Evolutionary conservation across 2,113 vertebrate species (phyloP).

Genomic region (Rhinogobius similis): DNA sequence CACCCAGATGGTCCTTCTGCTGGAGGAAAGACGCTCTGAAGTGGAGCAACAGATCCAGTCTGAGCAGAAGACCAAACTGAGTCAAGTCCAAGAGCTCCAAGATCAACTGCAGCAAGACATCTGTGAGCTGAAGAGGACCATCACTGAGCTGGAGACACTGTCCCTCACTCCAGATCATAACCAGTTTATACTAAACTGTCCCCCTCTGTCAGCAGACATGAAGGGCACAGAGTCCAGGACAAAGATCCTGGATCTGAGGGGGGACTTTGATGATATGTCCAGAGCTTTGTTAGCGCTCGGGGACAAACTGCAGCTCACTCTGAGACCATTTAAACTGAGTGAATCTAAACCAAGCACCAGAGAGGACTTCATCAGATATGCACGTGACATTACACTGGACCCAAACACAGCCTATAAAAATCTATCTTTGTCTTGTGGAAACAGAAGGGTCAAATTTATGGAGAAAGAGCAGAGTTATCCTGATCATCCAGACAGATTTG

Average conservation of each 20-base stretch:
- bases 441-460: neutral
- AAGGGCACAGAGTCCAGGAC: neutral
- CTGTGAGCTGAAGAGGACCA: neutral
- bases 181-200: neutral
- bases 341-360: neutral
- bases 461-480: neutral
- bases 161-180: neutral
- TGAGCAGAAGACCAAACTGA: neutral
- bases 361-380: neutral
- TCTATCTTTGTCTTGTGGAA: neutral
- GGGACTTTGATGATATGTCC: neutral
- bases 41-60: neutral
- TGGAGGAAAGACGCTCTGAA: constrained; percentile 1
- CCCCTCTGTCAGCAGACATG: neutral
- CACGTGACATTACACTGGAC: neutral
- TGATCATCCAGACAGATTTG: neutral
- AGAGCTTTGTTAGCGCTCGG: neutral
- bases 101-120: neutral
- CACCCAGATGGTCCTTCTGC: neutral
- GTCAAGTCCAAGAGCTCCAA: neutral
- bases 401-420: neutral
- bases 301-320: neutral
- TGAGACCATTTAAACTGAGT: neutral
- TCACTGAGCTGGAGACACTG: neutral
- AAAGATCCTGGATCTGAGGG: neutral